These are phyloP conservation scores for Micronisus gabar DNA, from an alignment of 2,113 vertebrate genomes.

Conservation along the genomic window DNA sequence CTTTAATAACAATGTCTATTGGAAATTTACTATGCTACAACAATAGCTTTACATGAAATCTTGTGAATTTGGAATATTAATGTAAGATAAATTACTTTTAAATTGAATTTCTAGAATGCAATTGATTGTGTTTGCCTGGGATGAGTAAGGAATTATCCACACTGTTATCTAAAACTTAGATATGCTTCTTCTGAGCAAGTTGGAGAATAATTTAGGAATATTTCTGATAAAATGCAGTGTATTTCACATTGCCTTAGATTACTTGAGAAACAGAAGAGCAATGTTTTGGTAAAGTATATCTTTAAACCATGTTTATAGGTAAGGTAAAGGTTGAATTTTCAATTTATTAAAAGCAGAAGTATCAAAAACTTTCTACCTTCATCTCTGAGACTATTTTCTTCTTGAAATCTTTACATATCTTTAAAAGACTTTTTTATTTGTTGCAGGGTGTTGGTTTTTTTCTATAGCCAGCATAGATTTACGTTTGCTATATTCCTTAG, in stretches of 20 bases:
- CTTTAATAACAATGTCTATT: conserved; percentile 50
- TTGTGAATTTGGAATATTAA: conserved; percentile 71
- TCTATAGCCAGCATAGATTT: background rate
- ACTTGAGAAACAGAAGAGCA: conserved; percentile 3
- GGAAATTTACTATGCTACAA: conserved; percentile 54
- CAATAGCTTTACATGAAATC: conserved; percentile 50
- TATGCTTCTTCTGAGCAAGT: conserved; percentile 52
- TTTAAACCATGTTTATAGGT: background rate
- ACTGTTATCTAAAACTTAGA: conserved; percentile 60
- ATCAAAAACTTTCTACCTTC: background rate
- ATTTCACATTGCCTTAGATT: conserved; percentile 28
- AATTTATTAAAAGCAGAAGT: background rate
- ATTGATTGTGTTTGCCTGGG: conserved; percentile 60
- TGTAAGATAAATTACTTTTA: conserved; percentile 70
- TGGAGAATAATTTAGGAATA: conserved; percentile 43
- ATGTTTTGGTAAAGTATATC: conserved; percentile 19
- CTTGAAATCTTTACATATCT: background rate
- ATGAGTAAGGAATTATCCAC: conserved; percentile 69
- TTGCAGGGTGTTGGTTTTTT: background rate
- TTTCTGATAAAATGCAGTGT: conserved; percentile 60
- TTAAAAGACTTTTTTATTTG: background rate
- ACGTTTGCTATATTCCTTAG: background rate
- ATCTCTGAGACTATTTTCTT: background rate
- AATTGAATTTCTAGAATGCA: conserved; percentile 68
- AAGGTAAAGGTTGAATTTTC: conserved; percentile 3